Evolutionary conservation across 2,888 invertebrate species (phyloP).

Genomic region (Drosophila basisetae): DNA sequence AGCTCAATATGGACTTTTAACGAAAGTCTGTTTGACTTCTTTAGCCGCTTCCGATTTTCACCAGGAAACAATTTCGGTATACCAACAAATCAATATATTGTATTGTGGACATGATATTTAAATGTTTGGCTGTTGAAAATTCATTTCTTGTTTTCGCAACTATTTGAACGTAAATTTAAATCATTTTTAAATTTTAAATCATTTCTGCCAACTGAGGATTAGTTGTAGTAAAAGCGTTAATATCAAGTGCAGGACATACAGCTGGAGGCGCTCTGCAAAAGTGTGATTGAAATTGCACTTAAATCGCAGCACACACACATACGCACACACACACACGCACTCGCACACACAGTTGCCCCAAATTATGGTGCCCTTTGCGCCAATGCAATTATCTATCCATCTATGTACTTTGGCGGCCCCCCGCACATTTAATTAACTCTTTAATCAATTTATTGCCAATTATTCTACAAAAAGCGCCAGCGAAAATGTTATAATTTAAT

Average conservation of each 20-base stretch:
- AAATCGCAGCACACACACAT: constrained; percentile 17
- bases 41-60: too few relatives aligned
- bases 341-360: constrained; percentile 24
- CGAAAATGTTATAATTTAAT: constrained; percentile 79
- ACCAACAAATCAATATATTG: too few relatives aligned
- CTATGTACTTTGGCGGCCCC: constrained; percentile 41
- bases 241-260: constrained; percentile 12
- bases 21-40: too few relatives aligned
- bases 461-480: constrained; percentile 76
- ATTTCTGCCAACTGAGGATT: constrained; percentile 10
- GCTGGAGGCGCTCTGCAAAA: constrained; percentile 21
- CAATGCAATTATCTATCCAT: constrained; percentile 73
- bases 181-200: not conserved
- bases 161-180: not conserved
- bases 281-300: constrained; percentile 54
- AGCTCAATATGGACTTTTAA: too few relatives aligned
- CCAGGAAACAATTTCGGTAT: too few relatives aligned
- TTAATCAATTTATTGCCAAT: constrained; percentile 80
- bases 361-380: constrained; percentile 53
- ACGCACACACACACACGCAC: constrained; percentile 1
- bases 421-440: constrained; percentile 76
- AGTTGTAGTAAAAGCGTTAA: constrained; percentile 12
- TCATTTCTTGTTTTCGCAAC: too few relatives aligned
- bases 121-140: too few relatives aligned
- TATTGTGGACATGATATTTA: too few relatives aligned